These are phyloP conservation scores for Dinothrombium tinctorium DNA, from an alignment of 1,140 invertebrate species.

Conservation along the genomic window DNA sequence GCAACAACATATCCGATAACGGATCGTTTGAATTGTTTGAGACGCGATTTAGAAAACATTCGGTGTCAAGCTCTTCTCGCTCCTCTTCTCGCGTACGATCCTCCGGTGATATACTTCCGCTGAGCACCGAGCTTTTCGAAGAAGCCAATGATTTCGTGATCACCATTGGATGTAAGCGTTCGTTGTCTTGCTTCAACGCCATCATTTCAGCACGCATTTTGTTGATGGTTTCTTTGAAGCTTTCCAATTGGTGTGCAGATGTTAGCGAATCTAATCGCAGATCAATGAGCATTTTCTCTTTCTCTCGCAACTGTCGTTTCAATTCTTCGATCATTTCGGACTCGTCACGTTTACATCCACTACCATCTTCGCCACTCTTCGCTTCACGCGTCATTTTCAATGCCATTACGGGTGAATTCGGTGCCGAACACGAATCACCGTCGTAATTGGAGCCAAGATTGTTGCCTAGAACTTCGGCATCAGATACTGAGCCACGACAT, in stretches of 20 bases:
- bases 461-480: not conserved
- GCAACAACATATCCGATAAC: not conserved
- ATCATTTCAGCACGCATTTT: constrained; percentile 62
- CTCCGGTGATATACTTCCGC: too few species aligned
- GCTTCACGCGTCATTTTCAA: not conserved
- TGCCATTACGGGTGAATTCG: not conserved
- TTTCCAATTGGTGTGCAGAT: constrained; percentile 85
- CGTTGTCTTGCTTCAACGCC: constrained; percentile 85
- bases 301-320: constrained; percentile 74
- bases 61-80: too few species aligned
- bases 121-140: constrained; percentile 33
- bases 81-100: too few species aligned
- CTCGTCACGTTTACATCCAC: not conserved
- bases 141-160: constrained; percentile 52
- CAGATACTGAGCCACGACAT: not conserved
- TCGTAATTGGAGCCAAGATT: not conserved
- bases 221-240: constrained; percentile 78
- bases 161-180: constrained; percentile 64
- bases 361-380: not conserved
- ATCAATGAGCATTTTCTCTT: constrained; percentile 85
- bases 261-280: constrained; percentile 82
- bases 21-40: too few species aligned
- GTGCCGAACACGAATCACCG: not conserved
- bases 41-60: too few species aligned
- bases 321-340: constrained; percentile 45